Conservation (phyloP, 2,113 vertebrate species). For the Thamnophis sirtalis region DNA sequence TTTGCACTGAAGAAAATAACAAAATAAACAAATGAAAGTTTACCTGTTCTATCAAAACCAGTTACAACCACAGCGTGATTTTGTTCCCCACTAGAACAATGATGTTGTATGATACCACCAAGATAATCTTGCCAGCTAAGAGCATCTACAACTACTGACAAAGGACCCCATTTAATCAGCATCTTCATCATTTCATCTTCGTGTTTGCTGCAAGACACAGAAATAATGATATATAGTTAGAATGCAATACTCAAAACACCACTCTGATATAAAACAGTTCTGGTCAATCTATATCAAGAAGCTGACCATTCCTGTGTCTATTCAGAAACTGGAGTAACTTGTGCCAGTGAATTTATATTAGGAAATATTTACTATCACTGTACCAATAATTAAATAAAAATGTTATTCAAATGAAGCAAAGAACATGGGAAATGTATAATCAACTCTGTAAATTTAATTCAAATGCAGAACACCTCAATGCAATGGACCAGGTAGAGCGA, state of each 20-base stretch:
- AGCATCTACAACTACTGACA: constrained; percentile 84
- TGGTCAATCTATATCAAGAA: not conserved
- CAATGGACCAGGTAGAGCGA: not conserved
- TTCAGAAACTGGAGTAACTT: not conserved
- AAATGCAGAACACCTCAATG: not conserved
- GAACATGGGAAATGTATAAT: not conserved
- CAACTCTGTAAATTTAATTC: not conserved
- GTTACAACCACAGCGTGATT: constrained; percentile 88
- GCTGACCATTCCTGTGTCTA: not conserved
- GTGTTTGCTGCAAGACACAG: constrained; percentile 64
- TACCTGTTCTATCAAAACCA: constrained; percentile 86
- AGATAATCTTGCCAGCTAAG: constrained; percentile 95
- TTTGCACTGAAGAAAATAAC: not conserved
- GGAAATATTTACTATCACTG: not conserved
- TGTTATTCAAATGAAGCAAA: not conserved
- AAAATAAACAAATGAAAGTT: not conserved
- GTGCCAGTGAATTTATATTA: not conserved
- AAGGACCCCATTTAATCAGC: constrained; percentile 79
- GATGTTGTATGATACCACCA: constrained; percentile 90
- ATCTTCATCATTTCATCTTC: constrained; percentile 83
- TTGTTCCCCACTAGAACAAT: constrained; percentile 85
- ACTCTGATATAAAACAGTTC: not conserved
- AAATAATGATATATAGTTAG: constrained; percentile 1
- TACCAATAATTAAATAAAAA: not conserved
- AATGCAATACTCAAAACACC: not conserved